These are phyloP conservation scores for Dryadula phaetusa DNA, from an alignment of 2,888 invertebrate species.

Conservation along the genomic window DNA sequence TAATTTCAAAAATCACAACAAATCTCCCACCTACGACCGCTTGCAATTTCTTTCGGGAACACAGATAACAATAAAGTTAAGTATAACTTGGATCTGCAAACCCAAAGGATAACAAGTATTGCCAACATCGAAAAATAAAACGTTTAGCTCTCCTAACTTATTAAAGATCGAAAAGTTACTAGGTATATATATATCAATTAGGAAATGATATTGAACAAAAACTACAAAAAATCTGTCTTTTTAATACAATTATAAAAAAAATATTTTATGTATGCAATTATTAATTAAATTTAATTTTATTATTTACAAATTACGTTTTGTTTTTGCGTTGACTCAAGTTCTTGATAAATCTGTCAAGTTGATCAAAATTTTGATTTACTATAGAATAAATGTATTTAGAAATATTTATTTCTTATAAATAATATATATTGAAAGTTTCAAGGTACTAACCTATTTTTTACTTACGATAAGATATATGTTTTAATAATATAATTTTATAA, in stretches of 20 bases:
- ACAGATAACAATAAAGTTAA: constrained; percentile 29
- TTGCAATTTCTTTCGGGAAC: constrained; percentile 58
- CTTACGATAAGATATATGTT: neutral
- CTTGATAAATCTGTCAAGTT: constrained; percentile 36
- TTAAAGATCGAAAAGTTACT: neutral
- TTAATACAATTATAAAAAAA: neutral
- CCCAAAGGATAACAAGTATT: constrained; percentile 18
- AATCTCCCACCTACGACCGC: constrained; percentile 69
- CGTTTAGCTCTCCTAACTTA: neutral
- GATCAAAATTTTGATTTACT: constrained; percentile 57
- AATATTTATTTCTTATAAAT: constrained; percentile 38
- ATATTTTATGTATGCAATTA: neutral
- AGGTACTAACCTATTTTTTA: constrained; percentile 32
- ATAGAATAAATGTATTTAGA: constrained; percentile 58
- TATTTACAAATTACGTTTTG: neutral
- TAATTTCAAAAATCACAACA: constrained; percentile 70
- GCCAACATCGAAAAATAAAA: constrained; percentile 10
- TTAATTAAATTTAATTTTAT: neutral
- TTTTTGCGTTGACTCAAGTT: constrained; percentile 10
- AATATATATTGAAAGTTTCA: constrained; percentile 20
- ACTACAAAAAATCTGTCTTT: no score
- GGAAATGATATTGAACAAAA: no score
- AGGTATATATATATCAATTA: no score
- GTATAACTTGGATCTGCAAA: constrained; percentile 3
- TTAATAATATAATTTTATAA: constrained; percentile 4